These are phyloP conservation scores for Crossoptilon crossoptilon DNA, from an alignment of 2,797 vertebrate genomes.

Conservation along the genomic window DNA sequence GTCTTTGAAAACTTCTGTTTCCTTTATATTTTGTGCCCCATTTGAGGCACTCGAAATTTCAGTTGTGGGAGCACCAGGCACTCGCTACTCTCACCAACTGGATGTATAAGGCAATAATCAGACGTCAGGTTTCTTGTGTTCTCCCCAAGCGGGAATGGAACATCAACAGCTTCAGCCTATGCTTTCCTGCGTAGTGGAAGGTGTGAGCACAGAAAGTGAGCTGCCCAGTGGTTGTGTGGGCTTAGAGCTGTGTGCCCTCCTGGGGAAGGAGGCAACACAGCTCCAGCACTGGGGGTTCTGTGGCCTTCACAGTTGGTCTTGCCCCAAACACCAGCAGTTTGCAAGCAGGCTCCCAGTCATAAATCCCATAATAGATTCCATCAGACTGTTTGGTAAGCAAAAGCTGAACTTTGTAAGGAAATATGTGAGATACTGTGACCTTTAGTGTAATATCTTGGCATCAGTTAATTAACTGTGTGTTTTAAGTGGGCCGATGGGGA, in stretches of 20 bases:
- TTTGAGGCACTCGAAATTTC: not conserved
- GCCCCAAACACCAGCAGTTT: fast-evolving
- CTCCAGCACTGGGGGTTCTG: fast-evolving
- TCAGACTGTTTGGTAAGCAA: not conserved
- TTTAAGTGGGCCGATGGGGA: not conserved
- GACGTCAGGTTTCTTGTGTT: not conserved
- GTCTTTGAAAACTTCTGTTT: not conserved
- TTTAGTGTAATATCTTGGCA: not conserved
- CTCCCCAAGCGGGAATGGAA: fast-evolving
- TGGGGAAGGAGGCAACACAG: not conserved
- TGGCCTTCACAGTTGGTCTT: not conserved
- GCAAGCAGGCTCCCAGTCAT: fast-evolving
- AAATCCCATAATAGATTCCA: fast-evolving
- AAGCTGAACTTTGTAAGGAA: fast-evolving
- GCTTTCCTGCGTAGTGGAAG: too few species aligned
- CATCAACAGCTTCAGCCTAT: not conserved
- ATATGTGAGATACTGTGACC: not conserved
- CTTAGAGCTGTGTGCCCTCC: not conserved
- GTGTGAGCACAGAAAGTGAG: fast-evolving
- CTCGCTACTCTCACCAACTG: fast-evolving
- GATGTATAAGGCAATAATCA: not conserved
- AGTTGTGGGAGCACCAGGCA: fast-evolving
- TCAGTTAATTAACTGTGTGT: not conserved
- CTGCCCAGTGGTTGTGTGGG: not conserved
- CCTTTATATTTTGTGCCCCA: fast-evolving